Evolutionary conservation across 2,113 vertebrate genomes (phyloP).

Genomic region (Tauraco erythrolophus): DNA sequence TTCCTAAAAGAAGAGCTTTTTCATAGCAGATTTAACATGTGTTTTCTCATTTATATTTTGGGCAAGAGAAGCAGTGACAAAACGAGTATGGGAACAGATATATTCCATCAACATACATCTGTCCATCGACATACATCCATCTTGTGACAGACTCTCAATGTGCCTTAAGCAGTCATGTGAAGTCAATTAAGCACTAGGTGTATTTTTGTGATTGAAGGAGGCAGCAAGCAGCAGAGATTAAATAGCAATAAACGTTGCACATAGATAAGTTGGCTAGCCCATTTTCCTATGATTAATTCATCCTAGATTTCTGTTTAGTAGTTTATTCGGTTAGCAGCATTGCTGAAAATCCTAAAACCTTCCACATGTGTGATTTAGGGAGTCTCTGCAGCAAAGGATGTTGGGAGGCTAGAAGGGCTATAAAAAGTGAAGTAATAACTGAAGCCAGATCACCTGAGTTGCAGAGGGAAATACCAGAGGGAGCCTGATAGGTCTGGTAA

Average conservation of each 20-base stretch:
- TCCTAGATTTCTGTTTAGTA: neutral
- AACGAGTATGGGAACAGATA: neutral
- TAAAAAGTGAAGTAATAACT: neutral
- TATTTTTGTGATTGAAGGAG: neutral
- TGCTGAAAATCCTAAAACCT: neutral
- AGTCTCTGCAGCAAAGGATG: neutral
- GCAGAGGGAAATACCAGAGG: fast-evolving
- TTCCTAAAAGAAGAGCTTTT: neutral
- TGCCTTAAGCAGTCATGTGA: neutral
- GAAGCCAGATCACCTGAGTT: neutral
- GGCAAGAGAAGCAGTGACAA: neutral
- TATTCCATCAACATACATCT: neutral
- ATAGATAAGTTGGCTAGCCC: neutral
- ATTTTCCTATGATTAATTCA: neutral
- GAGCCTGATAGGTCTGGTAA: neutral
- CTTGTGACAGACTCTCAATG: neutral
- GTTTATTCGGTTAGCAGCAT: neutral
- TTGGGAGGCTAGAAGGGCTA: neutral
- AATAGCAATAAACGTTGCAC: neutral
- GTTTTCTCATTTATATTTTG: neutral
- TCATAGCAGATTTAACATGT: neutral
- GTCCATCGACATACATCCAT: neutral
- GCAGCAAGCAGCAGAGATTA: neutral
- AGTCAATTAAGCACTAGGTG: neutral
- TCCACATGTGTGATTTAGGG: neutral